Evolutionary conservation across 2,113 vertebrate genomes (phyloP).

Genomic region (Poicephalus gulielmi): DNA sequence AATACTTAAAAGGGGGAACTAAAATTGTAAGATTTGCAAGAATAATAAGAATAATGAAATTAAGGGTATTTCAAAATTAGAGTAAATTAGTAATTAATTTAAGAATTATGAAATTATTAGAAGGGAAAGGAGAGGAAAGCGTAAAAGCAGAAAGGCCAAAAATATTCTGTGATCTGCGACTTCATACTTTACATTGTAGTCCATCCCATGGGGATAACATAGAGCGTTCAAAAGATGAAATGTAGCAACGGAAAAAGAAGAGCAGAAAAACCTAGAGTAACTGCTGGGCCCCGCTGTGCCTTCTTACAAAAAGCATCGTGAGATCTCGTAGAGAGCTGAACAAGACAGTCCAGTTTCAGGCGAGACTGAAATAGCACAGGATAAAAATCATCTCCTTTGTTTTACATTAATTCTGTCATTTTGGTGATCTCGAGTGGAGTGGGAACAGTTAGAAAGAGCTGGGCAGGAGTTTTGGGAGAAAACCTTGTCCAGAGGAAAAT

Average conservation of each 20-base stretch:
- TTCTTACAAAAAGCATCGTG: background rate
- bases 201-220: background rate
- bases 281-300: background rate
- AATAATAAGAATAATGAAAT: conserved; percentile 32
- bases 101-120: background rate
- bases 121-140: background rate
- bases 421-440: background rate
- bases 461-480: background rate
- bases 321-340: background rate
- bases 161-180: background rate
- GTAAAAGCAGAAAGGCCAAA: background rate
- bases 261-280: background rate
- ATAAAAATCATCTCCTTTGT: background rate
- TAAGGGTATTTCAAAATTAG: background rate
- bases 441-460: background rate
- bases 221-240: background rate
- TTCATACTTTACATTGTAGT: background rate
- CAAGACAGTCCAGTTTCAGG: background rate
- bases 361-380: background rate
- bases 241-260: background rate
- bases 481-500: background rate
- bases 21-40: background rate
- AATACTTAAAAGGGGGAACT: background rate
- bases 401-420: background rate
- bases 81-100: background rate